Conservation (phyloP, 2,888 invertebrate species). For the Eilema depressum region DNA sequence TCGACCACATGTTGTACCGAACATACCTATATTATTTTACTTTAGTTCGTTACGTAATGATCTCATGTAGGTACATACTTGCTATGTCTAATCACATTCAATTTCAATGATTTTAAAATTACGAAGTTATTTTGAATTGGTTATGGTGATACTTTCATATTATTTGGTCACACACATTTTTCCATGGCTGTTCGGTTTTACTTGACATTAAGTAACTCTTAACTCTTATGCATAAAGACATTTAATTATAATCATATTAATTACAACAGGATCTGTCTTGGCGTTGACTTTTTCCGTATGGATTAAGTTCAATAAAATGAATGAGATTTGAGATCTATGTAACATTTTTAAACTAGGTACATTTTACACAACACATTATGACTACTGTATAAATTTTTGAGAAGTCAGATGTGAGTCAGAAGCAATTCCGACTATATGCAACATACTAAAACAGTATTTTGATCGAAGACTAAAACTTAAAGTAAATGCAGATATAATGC, state of each 20-base stretch:
- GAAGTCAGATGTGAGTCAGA: too few relatives aligned
- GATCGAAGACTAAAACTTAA: background rate
- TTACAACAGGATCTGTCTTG: background rate
- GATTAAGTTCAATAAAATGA: background rate
- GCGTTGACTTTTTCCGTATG: background rate
- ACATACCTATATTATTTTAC: conserved; percentile 53
- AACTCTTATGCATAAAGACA: background rate
- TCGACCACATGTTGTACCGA: conserved; percentile 60
- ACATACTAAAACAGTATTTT: too few relatives aligned
- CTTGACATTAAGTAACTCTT: background rate
- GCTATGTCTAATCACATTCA: conserved; percentile 16
- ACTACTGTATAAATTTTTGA: too few relatives aligned
- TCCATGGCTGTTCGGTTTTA: conserved; percentile 1
- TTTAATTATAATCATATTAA: background rate
- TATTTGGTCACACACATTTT: conserved; percentile 18
- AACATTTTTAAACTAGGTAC: too few relatives aligned
- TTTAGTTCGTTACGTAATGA: conserved; percentile 28
- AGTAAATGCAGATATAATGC: too few relatives aligned
- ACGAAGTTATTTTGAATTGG: conserved; percentile 16
- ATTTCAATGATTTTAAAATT: conserved; percentile 19
- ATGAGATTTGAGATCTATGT: too few relatives aligned
- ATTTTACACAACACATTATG: too few relatives aligned
- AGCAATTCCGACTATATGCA: too few relatives aligned
- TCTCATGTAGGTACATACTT: conserved; percentile 17
- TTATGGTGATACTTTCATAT: conserved; percentile 5